phyloP scores from a whole-genome alignment of 2,113 vertebrate species.

The Microcebus ravelobensis region DNA sequence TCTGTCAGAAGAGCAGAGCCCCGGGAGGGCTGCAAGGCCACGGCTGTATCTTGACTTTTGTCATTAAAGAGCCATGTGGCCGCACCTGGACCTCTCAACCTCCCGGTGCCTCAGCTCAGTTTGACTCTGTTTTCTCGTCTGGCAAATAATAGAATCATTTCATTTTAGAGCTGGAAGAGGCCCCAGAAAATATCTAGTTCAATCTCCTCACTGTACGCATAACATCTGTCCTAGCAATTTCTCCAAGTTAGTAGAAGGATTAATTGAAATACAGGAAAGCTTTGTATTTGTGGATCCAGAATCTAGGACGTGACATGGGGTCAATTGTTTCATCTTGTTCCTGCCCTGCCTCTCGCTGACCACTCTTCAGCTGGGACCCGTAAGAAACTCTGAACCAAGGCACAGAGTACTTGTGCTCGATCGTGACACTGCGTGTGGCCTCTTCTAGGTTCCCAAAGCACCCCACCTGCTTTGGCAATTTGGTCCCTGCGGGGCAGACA shows the following conservation, averaged over 20 bases:
- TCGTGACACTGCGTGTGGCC: accelerated
- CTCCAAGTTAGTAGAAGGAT: neutral
- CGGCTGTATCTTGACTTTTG: neutral
- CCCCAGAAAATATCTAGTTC: constrained; percentile 54
- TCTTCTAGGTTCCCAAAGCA: neutral
- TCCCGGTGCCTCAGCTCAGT: neutral
- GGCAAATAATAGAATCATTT: constrained; percentile 54
- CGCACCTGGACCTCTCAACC: neutral
- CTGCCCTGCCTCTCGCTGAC: neutral
- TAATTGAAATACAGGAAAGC: neutral
- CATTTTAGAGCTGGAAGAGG: constrained; percentile 45
- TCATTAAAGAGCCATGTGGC: neutral
- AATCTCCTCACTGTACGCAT: constrained; percentile 3
- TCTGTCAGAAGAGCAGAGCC: neutral
- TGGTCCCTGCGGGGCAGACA: neutral
- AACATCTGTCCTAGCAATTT: constrained; percentile 3
- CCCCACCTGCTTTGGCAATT: neutral
- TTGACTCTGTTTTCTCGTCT: constrained; percentile 32
- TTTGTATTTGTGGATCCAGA: neutral
- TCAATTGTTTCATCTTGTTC: neutral
- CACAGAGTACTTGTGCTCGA: neutral
- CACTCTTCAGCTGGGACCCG: neutral
- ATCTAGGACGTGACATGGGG: neutral
- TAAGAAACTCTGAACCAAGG: neutral
- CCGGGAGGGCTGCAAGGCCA: neutral